Evolutionary conservation across 2,888 invertebrate species (phyloP), one percentile per base, ranked within the genome.

Genomic region (Chloroclysta siterata): DNA sequence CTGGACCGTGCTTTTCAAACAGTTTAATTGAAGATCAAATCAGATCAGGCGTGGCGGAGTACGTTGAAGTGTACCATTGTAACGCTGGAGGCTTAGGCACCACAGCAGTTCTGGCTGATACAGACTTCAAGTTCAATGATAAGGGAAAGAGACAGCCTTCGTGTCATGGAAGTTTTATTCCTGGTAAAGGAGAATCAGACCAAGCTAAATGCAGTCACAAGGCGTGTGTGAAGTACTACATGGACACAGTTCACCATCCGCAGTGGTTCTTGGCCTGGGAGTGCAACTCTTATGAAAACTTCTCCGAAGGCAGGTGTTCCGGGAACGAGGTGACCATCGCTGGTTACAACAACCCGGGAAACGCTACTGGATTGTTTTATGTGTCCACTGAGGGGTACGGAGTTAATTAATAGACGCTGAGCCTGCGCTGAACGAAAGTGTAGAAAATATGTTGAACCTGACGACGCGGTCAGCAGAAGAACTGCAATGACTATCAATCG

Each of bases 21-120:
- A 82, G 84, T 41, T 76, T 85, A 0, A 82, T 87, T 0, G 81
- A 89, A 17, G 84, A 93, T 46, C 90, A 94, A 64, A 82, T 95
- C 0, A 85, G 94, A 63, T 88, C 90, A 41, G 90, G 91, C 2
- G 94, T 95, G 17, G 95, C 94, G 0, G 80, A 88, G 5, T 94
- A 94, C 72, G 95, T 95, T 0, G 95, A 95, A 78, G 91, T 94
- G 0, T 91, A 94, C 68, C 95, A 95, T 76, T 95, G 95, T 7
- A 94, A 94, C 67, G 93, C 93, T 47, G 94, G 94, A 3, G 90
- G 89, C 0, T 78, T 94, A 11, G 94, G 94, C 0, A 92, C 93
- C 0, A 91, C 87, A 0, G 83, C 88, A 33, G 90, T 93, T 0
- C 72, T 94, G 17, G 95, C 94, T 28, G 94, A 94, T 65, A 87